A percentile compares a stretch with the other conserved stretches of the same genome.
Evolutionary conservation across 1,140 invertebrate species (phyloP).

Genomic region (Paraescarpia echinospica): DNA sequence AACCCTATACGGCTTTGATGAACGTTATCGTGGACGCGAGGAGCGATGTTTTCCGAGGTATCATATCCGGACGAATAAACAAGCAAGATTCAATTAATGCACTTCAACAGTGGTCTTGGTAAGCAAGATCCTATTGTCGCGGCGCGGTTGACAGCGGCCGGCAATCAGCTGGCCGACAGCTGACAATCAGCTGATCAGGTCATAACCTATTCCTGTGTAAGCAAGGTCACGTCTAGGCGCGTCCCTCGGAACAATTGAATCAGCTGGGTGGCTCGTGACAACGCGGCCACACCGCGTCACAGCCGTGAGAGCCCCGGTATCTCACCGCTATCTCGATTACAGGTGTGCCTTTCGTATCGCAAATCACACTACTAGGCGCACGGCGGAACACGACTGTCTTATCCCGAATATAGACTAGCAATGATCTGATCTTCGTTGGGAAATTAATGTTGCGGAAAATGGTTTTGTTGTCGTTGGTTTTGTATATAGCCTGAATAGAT

Average conservation of each 20-base stretch:
- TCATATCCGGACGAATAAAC: background rate
- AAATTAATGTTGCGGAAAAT: background rate
- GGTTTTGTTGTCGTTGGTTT: background rate
- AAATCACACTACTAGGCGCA: background rate
- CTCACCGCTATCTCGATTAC: background rate
- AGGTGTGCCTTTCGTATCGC: background rate
- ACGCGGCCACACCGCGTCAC: background rate
- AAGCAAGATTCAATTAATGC: background rate
- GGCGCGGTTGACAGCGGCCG: too few species aligned
- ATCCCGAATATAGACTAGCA: background rate
- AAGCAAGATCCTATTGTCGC: background rate
- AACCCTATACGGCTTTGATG: background rate
- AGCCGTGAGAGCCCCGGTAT: background rate
- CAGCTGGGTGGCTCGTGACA: background rate
- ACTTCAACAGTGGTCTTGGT: background rate
- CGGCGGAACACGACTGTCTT: background rate
- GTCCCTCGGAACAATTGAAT: background rate
- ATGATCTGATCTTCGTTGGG: background rate
- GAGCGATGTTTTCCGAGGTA: background rate
- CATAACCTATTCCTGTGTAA: background rate
- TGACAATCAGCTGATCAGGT: constrained; percentile 4
- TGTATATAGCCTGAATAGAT: background rate
- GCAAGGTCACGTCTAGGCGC: background rate
- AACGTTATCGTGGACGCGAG: background rate
- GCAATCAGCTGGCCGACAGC: background rate